These are phyloP conservation scores for Champsocephalus gunnari DNA, from an alignment of 2,797 vertebrate species.

Conservation along the genomic window DNA sequence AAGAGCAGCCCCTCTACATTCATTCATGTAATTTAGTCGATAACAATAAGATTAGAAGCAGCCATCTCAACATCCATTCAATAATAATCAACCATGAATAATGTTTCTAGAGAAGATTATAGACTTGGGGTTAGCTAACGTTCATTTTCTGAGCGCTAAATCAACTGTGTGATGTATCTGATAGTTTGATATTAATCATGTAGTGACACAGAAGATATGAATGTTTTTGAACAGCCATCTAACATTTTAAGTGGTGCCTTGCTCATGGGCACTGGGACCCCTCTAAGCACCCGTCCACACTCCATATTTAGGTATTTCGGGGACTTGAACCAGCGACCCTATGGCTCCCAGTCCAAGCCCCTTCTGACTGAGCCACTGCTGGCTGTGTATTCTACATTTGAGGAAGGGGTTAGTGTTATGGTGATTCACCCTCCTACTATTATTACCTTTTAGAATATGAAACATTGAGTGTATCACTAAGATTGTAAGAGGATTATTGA, in stretches of 20 bases:
- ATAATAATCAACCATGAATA: constrained; percentile 43
- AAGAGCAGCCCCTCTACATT: constrained; percentile 14
- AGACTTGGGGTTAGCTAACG: constrained; percentile 37
- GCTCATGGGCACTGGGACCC: no score
- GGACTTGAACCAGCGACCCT: no score
- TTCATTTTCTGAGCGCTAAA: constrained; percentile 8
- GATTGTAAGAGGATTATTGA: no score
- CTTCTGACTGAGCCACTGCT: no score
- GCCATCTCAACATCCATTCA: constrained; percentile 35
- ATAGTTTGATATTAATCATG: constrained; percentile 7
- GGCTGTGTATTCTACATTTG: no score
- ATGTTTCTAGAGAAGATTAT: constrained; percentile 36
- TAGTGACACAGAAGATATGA: neutral
- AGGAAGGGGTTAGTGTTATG: neutral
- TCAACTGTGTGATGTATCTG: constrained; percentile 9
- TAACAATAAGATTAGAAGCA: constrained; percentile 36
- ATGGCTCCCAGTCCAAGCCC: no score
- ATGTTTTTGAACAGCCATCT: no score
- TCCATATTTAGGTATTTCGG: no score
- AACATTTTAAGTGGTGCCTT: no score
- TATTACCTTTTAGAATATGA: neutral
- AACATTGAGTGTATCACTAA: no score
- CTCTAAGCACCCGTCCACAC: no score
- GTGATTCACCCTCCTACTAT: neutral
- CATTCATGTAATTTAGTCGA: constrained; percentile 31